Evolutionary conservation across 2,113 vertebrate genomes (phyloP).

Genomic region (Psephotus haematonotus): DNA sequence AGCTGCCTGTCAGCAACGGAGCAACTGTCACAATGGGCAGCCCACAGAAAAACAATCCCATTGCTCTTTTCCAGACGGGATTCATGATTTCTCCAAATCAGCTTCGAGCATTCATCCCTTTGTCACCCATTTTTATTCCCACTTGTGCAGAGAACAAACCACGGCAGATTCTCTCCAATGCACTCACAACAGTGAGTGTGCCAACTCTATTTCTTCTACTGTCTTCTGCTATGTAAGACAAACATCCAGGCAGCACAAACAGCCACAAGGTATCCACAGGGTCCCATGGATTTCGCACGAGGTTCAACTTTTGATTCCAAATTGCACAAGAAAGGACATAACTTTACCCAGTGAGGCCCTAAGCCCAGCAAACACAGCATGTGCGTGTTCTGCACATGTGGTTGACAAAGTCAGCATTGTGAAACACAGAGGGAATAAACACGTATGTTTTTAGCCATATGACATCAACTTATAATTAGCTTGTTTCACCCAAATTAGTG

Average conservation of each 20-base stretch:
- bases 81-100: not conserved
- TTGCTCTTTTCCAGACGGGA: not conserved
- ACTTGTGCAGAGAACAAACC: rapidly evolving
- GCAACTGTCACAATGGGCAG: not conserved
- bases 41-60: not conserved
- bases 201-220: not conserved
- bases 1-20: not conserved
- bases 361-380: not conserved
- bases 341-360: not conserved
- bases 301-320: not conserved
- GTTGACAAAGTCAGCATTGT: not conserved
- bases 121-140: not conserved
- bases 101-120: not conserved
- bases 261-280: not conserved
- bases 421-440: not conserved
- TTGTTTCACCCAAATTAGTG: conserved; percentile 11
- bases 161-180: not conserved
- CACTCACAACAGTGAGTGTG: not conserved
- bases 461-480: conserved; percentile 64
- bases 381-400: not conserved
- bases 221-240: not conserved
- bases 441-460: conserved; percentile 53
- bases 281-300: not conserved
- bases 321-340: not conserved
- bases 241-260: not conserved